A percentile compares a stretch with the other conserved stretches of the same genome.
These are phyloP conservation scores for Phyllotis vaccarum DNA, from an alignment of 2,797 vertebrate genomes.

Conservation along the genomic window DNA sequence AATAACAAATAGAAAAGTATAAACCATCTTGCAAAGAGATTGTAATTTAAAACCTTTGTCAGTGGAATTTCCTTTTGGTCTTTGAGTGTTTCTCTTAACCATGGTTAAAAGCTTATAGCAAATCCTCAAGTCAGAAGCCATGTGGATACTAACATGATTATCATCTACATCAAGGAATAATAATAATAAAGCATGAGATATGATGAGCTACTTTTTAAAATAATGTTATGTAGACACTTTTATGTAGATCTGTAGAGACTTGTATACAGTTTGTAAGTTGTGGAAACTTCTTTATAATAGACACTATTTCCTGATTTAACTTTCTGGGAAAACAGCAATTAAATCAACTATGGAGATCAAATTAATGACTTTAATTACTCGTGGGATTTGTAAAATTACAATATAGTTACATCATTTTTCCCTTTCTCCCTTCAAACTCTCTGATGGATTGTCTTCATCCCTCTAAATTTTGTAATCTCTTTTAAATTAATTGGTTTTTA, in stretches of 20 bases:
- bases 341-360: neutral
- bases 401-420: neutral
- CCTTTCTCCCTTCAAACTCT: neutral
- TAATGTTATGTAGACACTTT: neutral
- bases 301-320: neutral
- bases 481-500: neutral
- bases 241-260: neutral
- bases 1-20: neutral
- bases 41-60: neutral
- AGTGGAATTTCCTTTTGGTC: neutral
- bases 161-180: neutral
- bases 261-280: neutral
- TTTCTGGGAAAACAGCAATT: neutral
- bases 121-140: neutral
- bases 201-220: neutral
- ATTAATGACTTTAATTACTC: neutral
- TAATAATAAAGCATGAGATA: accelerated
- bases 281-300: neutral
- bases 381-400: neutral
- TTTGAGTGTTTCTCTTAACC: neutral
- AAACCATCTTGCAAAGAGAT: neutral
- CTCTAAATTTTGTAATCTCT: neutral
- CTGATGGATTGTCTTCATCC: neutral
- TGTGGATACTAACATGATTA: neutral
- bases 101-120: neutral